Evolutionary conservation across 2,888 invertebrate species (phyloP), one percentile per base, ranked within the genome.

Genomic region (Hemaris fuciformis): DNA sequence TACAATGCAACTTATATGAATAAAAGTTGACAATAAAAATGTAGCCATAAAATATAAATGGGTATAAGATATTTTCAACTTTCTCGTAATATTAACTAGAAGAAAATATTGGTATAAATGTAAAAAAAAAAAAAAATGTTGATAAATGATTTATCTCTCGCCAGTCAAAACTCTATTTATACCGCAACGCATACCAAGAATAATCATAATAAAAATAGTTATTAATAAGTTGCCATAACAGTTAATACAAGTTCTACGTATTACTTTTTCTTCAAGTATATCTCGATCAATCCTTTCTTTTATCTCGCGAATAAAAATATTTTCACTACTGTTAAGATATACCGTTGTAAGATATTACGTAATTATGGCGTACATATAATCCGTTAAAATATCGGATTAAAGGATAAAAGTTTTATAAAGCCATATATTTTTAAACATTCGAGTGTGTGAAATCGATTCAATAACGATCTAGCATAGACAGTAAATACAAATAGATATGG

Each of bases 401-500:
- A 20, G 20, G 18, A 43, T 8, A 8, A 20, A 43, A 8, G 18
- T 43, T 43, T 34, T n/a, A n/a, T n/a, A 38, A 38, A 13, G 34
- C 34, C 34, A 1, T 34, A 38, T n/a, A 13, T 38, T 38, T n/a
- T n/a, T 38, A 38, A 13, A n/a, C n/a, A n/a, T n/a, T 3, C 13
- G 38, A 13, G 3, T 38, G 8, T 8, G 45, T 25, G n/a, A 53
- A 27, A 18, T 8, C 27, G 53, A 31, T 48, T 48, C n/a, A 31
- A 31, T 31, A 31, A 53, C 60, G 45, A 63, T 59, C 60, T 31
- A 57, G 25, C n/a, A n/a, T n/a, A n/a, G n/a, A n/a, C n/a, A n/a
- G 58, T 61, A 62, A 15, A 7, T 34, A 48, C 31, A 46, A 43
- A 45, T 25, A 38, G 20, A 71, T 77, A 81, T 80, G 77, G 68